These are phyloP conservation scores for Premnoplex brunnescens DNA, from an alignment of 2,797 vertebrate species.

Conservation along the genomic window DNA sequence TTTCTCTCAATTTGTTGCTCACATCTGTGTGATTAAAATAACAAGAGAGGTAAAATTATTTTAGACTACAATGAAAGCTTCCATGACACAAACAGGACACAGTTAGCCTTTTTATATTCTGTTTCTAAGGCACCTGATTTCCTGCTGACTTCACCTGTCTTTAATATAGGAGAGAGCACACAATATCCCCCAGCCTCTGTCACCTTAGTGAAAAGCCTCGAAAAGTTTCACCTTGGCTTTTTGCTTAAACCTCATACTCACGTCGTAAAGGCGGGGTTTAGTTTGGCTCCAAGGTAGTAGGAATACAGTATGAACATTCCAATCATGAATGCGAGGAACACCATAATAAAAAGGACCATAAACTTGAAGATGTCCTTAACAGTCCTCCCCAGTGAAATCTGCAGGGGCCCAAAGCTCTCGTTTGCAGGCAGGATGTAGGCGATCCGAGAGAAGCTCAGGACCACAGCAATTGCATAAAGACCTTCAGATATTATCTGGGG, in stretches of 20 bases:
- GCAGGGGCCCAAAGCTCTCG: slow-evolving; percentile 88
- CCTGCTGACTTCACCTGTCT: neutral
- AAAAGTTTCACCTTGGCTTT: neutral
- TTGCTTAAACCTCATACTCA: slow-evolving; percentile 73
- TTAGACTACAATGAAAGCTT: neutral
- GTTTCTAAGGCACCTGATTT: neutral
- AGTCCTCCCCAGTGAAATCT: slow-evolving; percentile 89
- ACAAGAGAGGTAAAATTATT: neutral
- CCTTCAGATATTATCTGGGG: slow-evolving; percentile 91
- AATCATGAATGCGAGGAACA: slow-evolving; percentile 91
- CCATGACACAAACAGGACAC: neutral
- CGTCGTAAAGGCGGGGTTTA: slow-evolving; percentile 89
- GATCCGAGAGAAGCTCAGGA: slow-evolving; percentile 89
- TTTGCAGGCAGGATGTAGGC: slow-evolving; percentile 90
- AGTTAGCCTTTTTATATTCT: neutral
- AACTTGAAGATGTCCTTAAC: slow-evolving; percentile 93
- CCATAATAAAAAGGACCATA: slow-evolving; percentile 93
- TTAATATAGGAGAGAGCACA: neutral
- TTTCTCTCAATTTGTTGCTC: neutral
- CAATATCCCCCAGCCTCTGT: neutral
- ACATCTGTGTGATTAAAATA: neutral
- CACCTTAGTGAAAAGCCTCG: neutral
- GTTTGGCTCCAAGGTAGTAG: slow-evolving; percentile 89
- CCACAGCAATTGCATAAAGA: slow-evolving; percentile 88
- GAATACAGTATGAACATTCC: slow-evolving; percentile 92